A percentile compares a stretch with the other conserved stretches of the same genome.
phyloP scores from a whole-genome alignment of 2,888 invertebrate genomes.

The Mayetiola destructor region DNA sequence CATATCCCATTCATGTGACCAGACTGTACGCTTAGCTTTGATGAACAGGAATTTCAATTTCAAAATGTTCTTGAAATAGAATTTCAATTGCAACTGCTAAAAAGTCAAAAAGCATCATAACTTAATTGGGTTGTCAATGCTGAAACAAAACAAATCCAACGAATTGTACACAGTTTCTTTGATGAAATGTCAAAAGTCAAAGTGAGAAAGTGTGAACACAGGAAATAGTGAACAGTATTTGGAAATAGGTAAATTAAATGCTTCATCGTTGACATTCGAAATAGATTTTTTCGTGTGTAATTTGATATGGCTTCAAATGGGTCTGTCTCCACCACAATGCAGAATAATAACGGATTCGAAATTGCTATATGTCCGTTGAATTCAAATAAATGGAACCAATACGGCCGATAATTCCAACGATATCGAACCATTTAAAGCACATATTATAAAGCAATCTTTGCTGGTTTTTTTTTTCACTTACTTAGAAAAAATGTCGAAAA shows the following conservation, averaged over 20 bases:
- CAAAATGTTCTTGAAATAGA: too few species aligned
- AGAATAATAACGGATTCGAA: neutral
- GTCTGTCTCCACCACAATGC: neutral
- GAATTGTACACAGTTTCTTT: neutral
- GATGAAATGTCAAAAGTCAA: neutral
- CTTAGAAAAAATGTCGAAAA: too few species aligned
- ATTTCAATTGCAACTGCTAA: too few species aligned
- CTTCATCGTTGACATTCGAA: neutral
- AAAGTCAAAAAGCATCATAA: too few species aligned
- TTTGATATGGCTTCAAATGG: slow-evolving; percentile 7
- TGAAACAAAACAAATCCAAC: neutral
- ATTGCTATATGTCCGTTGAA: slow-evolving; percentile 3
- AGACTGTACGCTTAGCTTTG: too few species aligned
- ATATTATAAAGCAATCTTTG: neutral
- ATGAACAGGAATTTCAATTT: too few species aligned
- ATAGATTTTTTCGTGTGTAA: neutral
- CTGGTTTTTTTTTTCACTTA: neutral
- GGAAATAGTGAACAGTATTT: neutral
- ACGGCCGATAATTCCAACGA: neutral
- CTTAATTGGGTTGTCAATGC: too few species aligned
- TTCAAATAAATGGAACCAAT: neutral
- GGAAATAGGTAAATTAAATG: neutral
- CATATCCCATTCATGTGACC: too few species aligned
- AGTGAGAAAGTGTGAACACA: neutral
- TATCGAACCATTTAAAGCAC: neutral